phyloP scores from a whole-genome alignment of 2,113 vertebrate species.

The Aspiorhynchus laticeps region DNA sequence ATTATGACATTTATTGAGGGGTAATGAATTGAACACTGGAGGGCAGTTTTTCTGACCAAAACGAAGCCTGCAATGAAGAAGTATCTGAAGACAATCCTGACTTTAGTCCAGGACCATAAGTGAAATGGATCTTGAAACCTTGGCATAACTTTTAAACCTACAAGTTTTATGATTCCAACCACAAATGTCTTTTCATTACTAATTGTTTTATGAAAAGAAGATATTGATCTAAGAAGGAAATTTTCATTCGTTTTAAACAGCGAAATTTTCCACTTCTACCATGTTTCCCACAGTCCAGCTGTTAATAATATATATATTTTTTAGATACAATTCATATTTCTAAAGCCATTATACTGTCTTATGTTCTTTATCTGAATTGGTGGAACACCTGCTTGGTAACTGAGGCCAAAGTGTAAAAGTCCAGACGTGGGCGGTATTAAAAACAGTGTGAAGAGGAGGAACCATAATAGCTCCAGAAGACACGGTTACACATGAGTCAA shows the following conservation, averaged over 20 bases:
- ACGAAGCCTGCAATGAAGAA: background rate
- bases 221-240: slow-evolving; percentile 19
- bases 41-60: slow-evolving; percentile 10
- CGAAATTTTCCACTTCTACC: slow-evolving; percentile 13
- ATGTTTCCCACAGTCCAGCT: slow-evolving; percentile 18
- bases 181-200: slow-evolving; percentile 31
- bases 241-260: background rate
- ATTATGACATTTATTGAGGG: slow-evolving; percentile 40
- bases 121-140: slow-evolving; percentile 37
- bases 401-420: slow-evolving; percentile 39
- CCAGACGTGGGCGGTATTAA: slow-evolving; percentile 25
- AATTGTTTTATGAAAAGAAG: slow-evolving; percentile 37
- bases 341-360: background rate
- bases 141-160: slow-evolving; percentile 36
- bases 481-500: slow-evolving; percentile 44
- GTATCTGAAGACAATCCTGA: slow-evolving; percentile 24
- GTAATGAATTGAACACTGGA: slow-evolving; percentile 32
- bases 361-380: slow-evolving; percentile 29
- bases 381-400: slow-evolving; percentile 51
- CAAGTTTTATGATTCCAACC: slow-evolving; percentile 10
- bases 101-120: slow-evolving; percentile 7
- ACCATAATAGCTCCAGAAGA: slow-evolving; percentile 26
- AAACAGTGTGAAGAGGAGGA: slow-evolving; percentile 27
- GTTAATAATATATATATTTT: slow-evolving; percentile 19
- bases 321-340: background rate